Conservation (phyloP, 2,888 invertebrate genomes). For the Drosophila eohydei region DNA sequence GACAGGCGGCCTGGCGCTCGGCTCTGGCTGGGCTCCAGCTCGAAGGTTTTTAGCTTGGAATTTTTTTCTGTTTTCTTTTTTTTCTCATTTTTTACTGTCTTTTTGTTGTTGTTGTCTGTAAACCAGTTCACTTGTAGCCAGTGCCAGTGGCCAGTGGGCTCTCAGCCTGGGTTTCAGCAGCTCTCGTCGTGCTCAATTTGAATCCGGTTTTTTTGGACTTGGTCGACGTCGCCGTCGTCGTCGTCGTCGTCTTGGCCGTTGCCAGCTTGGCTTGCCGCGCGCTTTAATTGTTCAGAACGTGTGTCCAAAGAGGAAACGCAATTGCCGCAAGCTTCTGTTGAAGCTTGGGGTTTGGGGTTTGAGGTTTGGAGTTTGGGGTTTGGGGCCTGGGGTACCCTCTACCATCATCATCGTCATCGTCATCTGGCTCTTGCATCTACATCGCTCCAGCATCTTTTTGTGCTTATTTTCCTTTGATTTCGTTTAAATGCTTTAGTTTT, state of each 20-base stretch:
- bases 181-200: conserved; percentile 71
- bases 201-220: conserved; percentile 79
- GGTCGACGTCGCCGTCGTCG: conserved; percentile 54
- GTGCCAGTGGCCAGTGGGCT: conserved; percentile 74
- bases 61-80: conserved; percentile 40
- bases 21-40: conserved; percentile 19
- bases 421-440: conserved; percentile 53
- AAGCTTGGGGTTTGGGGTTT: conserved; percentile 55
- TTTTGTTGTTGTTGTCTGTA: conserved; percentile 50
- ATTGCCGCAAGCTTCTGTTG: conserved; percentile 82
- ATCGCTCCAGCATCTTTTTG: conserved; percentile 59
- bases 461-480: conserved; percentile 71
- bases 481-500: conserved; percentile 17
- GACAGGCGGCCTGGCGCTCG: conserved; percentile 66
- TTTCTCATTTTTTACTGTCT: conserved; percentile 19
- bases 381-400: conserved; percentile 23
- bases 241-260: conserved; percentile 46
- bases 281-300: conserved; percentile 80
- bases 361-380: conserved; percentile 34
- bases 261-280: conserved; percentile 66
- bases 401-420: conserved; percentile 26
- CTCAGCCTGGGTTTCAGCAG: conserved; percentile 53
- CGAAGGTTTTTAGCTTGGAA: conserved; percentile 63
- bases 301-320: conserved; percentile 80
- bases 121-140: conserved; percentile 80